phyloP scores from a whole-genome alignment of 2,797 vertebrate species.

The Alauda arvensis region DNA sequence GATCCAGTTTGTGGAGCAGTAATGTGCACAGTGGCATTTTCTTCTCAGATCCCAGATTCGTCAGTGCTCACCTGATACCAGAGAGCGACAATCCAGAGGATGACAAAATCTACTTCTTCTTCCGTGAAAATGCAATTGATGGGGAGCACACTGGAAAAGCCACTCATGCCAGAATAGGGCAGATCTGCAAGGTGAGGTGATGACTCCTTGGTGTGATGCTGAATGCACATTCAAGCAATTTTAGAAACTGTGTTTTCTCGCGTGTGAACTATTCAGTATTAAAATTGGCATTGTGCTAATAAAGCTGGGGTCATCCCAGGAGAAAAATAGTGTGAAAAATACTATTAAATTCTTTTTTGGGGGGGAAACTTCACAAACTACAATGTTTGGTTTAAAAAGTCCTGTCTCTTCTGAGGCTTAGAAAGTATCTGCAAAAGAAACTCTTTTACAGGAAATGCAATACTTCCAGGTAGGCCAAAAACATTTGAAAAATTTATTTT shows the following conservation, averaged over 20 bases:
- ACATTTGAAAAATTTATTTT: neutral
- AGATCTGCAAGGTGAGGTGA: constrained; percentile 91
- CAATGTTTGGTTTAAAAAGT: neutral
- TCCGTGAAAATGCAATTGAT: constrained; percentile 95
- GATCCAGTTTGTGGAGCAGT: neutral
- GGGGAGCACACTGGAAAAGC: constrained; percentile 95
- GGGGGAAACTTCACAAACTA: neutral
- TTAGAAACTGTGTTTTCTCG: accelerated
- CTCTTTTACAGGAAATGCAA: neutral
- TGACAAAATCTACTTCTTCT: constrained; percentile 97
- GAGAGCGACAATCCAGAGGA: constrained; percentile 98
- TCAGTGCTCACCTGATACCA: constrained; percentile 89
- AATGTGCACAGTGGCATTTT: neutral
- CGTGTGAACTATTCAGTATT: neutral
- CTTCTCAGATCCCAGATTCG: constrained; percentile 88
- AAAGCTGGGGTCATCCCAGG: neutral
- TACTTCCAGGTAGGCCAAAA: neutral
- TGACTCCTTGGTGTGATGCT: neutral
- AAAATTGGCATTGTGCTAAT: neutral
- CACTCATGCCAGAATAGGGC: constrained; percentile 93
- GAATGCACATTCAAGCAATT: neutral
- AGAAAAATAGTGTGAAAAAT: neutral
- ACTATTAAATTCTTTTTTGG: neutral
- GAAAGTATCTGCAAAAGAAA: neutral
- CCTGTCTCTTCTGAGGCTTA: neutral